Evolutionary conservation across 1,140 invertebrate genomes (phyloP), one percentile per base, ranked within the genome.

Genomic region (Aphelinus certus): DNA sequence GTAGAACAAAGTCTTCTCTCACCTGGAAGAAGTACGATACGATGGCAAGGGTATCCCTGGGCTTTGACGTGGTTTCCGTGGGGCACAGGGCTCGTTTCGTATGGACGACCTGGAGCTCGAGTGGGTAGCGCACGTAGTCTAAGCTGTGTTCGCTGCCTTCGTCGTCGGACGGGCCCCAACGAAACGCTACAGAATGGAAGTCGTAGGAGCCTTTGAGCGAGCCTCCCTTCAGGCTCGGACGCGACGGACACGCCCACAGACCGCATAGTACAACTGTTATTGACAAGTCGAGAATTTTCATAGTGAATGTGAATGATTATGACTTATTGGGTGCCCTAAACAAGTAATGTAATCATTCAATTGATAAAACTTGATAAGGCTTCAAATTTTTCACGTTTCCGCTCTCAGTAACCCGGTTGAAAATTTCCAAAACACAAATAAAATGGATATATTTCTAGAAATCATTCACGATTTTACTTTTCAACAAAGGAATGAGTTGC

Each of bases 141-240:
- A 91, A 75, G 26, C 88, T 90, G 66, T 91, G 90, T 77, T 91
- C 90, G 7, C 90, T 90, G 10, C 90, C 90, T 73, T 90, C 88
- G 48, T 88, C 84, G 63, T 91, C 86, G 48, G 83, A 85, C 47
- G 85, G 86, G 45, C 90, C 90, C 90, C 90, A 91, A 42, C 88
- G 88, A 64, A 91, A 91, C 26, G 87, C 80, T 7, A 89, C 75
- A 51, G 89, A 88, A 7, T 88, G 80, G 51, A 91, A 89, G 10
- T 87, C 83, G 64, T 90, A 91, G 7, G 79, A 78, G 42, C 84
- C 80, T 10, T 81, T 73, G 68, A 91, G 82, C 9, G 90, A 86
- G 7, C 89, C 90, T 4, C 90, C 90, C 73, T 82, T 80, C 1
- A 91, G 78, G 0, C 80, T 85, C 0, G 90, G 90, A 3, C 79